These are phyloP conservation scores for Hippocampus guttulatus DNA, from an alignment of 2,113 vertebrate species.

Conservation along the genomic window DNA sequence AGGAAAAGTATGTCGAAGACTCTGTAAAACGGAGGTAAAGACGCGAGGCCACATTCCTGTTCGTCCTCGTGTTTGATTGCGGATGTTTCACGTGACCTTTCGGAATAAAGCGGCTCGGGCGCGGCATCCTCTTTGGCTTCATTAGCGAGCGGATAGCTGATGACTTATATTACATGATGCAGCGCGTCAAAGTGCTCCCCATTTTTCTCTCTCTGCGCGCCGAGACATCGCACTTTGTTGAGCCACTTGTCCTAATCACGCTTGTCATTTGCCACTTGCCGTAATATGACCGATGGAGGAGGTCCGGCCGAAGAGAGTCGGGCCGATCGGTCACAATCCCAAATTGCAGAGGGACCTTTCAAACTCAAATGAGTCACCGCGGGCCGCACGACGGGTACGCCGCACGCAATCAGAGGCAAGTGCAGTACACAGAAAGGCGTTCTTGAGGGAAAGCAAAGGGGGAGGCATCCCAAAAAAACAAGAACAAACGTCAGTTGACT, in stretches of 20 bases:
- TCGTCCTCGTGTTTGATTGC: constrained; percentile 41
- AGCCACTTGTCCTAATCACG: constrained; percentile 59
- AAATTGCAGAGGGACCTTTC: constrained; percentile 23
- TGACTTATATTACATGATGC: constrained; percentile 27
- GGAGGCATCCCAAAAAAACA: constrained; percentile 6
- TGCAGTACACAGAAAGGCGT: not conserved
- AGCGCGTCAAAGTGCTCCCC: constrained; percentile 48
- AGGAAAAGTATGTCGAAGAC: constrained; percentile 4
- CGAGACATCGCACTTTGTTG: constrained; percentile 54
- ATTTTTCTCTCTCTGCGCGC: constrained; percentile 60
- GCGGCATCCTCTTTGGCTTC: constrained; percentile 39
- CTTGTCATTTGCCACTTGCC: constrained; percentile 62
- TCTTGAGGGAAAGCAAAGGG: not conserved
- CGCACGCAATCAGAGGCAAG: too few species aligned
- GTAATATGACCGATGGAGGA: constrained; percentile 64
- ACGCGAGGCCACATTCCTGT: not conserved
- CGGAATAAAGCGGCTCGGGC: constrained; percentile 23
- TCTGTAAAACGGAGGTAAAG: not conserved
- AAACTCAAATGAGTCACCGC: constrained; percentile 26
- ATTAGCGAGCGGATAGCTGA: constrained; percentile 58
- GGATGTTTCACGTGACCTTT: constrained; percentile 60
- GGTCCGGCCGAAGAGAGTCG: constrained; percentile 61
- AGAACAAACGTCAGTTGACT: constrained; percentile 26
- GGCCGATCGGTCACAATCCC: constrained; percentile 62
- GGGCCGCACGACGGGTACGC: constrained; percentile 11